phyloP scores from a whole-genome alignment of 2,113 vertebrate genomes.

The Indicator indicator region DNA sequence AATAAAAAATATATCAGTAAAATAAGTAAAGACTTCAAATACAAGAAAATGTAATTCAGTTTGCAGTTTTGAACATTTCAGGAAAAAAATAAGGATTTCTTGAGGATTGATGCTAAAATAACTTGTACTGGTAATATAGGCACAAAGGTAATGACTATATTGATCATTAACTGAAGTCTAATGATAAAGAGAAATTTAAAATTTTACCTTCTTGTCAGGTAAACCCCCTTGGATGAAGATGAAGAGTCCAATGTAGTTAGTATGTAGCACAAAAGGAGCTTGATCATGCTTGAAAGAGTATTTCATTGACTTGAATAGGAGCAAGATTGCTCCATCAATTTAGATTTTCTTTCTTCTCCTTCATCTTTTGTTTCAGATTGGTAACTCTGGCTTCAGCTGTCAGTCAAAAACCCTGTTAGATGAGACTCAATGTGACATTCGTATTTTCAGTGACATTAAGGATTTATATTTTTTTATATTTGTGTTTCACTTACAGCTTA shows the following conservation, averaged over 20 bases:
- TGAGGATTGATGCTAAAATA: neutral
- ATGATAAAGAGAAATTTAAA: neutral
- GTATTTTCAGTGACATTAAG: conserved; percentile 14
- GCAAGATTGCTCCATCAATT: conserved; percentile 67
- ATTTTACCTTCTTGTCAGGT: neutral
- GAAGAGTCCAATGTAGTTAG: conserved; percentile 10
- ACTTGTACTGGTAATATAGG: neutral
- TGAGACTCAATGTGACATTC: conserved; percentile 1
- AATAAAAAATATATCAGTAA: neutral
- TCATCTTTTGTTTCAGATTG: conserved; percentile 66
- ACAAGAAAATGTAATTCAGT: neutral
- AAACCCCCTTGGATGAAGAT: neutral
- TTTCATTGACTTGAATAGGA: conserved; percentile 67
- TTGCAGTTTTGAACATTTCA: neutral
- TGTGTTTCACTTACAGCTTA: conserved; percentile 19
- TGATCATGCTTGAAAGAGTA: conserved; percentile 66
- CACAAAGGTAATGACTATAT: neutral
- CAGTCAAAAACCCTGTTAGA: conserved; percentile 44
- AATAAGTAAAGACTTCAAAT: neutral
- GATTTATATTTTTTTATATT: conserved; percentile 40
- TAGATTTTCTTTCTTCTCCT: conserved; percentile 65
- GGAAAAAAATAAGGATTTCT: neutral
- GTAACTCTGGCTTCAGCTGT: conserved; percentile 42
- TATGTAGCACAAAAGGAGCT: conserved; percentile 54
- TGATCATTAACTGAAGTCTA: neutral